Evolutionary conservation across 2,113 vertebrate species (phyloP).

Genomic region (Albula glossodonta): DNA sequence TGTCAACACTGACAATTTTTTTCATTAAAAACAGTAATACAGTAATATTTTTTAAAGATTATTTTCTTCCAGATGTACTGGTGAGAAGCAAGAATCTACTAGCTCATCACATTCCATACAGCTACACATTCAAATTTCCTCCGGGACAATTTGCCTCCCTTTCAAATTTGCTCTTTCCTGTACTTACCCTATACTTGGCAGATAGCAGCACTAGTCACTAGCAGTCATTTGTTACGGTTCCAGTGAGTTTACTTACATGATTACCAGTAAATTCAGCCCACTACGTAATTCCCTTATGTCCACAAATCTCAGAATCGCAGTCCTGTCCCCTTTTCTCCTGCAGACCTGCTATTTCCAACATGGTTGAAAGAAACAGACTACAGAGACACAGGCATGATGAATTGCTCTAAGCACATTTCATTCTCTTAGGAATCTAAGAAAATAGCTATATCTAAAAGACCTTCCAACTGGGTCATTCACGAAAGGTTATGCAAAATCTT

Average conservation of each 20-base stretch:
- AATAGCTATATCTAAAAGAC: background rate
- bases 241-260: background rate
- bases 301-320: background rate
- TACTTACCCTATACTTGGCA: slow-evolving; percentile 5
- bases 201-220: background rate
- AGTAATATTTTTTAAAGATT: background rate
- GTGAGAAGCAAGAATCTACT: background rate
- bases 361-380: background rate
- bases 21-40: no score
- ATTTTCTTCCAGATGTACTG: background rate
- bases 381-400: background rate
- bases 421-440: background rate
- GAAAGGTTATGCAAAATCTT: background rate
- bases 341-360: background rate
- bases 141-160: background rate
- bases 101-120: background rate
- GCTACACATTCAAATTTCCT: background rate
- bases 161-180: slow-evolving; percentile 13
- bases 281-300: background rate
- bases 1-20: background rate
- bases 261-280: background rate
- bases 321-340: background rate
- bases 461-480: background rate
- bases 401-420: background rate
- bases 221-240: background rate